Percentiles rank a stretch among this genome's conserved stretches.
These are phyloP conservation scores for Eilema depressum DNA, from an alignment of 2,888 invertebrate genomes.

Conservation along the genomic window DNA sequence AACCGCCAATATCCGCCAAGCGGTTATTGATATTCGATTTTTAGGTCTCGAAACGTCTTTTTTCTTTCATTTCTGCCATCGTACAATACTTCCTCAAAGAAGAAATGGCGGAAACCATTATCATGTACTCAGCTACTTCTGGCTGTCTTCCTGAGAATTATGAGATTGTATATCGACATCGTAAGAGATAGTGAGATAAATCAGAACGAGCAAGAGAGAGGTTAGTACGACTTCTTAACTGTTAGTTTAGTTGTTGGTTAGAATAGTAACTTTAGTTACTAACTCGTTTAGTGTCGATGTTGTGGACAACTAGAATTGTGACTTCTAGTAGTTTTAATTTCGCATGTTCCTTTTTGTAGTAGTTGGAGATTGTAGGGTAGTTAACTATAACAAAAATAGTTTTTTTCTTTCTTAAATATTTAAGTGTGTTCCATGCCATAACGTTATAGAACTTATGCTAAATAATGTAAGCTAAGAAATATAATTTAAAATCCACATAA, in stretches of 20 bases:
- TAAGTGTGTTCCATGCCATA: too few relatives aligned
- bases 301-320: constrained; percentile 47
- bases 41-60: background rate
- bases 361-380: background rate
- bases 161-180: constrained; percentile 24
- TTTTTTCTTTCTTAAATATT: background rate
- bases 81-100: background rate
- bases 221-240: constrained; percentile 28
- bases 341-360: constrained; percentile 24
- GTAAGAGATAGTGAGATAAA: constrained; percentile 7
- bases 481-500: background rate
- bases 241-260: constrained; percentile 46
- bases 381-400: background rate
- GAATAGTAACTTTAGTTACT: constrained; percentile 26
- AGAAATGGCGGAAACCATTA: background rate
- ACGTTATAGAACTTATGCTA: too few relatives aligned
- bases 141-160: background rate
- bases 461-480: background rate
- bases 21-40: background rate
- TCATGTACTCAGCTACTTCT: background rate
- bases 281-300: constrained; percentile 41
- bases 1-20: background rate
- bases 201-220: constrained; percentile 23
- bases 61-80: background rate
- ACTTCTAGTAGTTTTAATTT: constrained; percentile 28